Evolutionary conservation across 2,888 invertebrate species (phyloP).

Genomic region (Dioctria rufipes): DNA sequence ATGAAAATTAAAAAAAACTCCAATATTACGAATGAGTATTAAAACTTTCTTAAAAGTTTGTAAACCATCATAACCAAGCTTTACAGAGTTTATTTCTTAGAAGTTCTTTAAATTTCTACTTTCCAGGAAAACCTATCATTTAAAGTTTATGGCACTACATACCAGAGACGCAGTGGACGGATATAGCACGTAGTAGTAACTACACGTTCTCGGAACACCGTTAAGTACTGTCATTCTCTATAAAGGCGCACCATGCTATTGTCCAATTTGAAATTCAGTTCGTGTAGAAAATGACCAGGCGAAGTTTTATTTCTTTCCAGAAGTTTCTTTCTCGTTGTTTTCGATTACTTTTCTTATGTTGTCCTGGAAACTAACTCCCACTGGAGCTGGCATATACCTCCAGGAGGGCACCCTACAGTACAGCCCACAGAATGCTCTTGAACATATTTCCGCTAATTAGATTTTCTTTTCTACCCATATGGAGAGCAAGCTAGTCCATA

Average conservation of each 20-base stretch:
- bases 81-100: slow-evolving; percentile 29
- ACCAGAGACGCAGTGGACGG: slow-evolving; percentile 10
- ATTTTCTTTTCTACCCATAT: slow-evolving; percentile 51
- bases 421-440: slow-evolving; percentile 44
- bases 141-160: slow-evolving; percentile 46
- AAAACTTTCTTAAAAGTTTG: background rate
- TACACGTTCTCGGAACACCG: slow-evolving; percentile 56
- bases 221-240: slow-evolving; percentile 56
- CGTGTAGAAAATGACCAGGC: slow-evolving; percentile 59
- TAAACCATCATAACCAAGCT: background rate
- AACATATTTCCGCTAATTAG: slow-evolving; percentile 55
- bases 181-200: slow-evolving; percentile 55
- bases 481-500: slow-evolving; percentile 46
- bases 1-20: background rate
- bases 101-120: slow-evolving; percentile 47
- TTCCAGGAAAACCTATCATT: slow-evolving; percentile 49
- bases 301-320: slow-evolving; percentile 56
- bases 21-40: background rate
- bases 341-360: slow-evolving; percentile 46
- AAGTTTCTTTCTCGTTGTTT: slow-evolving; percentile 47
- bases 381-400: slow-evolving; percentile 5
- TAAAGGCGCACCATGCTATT: background rate
- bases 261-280: slow-evolving; percentile 59
- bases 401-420: slow-evolving; percentile 19
- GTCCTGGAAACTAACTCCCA: slow-evolving; percentile 31